Base-by-base conservation (phyloP, 2,113 vertebrate genomes). In the Paramormyrops kingsleyae region DNA sequence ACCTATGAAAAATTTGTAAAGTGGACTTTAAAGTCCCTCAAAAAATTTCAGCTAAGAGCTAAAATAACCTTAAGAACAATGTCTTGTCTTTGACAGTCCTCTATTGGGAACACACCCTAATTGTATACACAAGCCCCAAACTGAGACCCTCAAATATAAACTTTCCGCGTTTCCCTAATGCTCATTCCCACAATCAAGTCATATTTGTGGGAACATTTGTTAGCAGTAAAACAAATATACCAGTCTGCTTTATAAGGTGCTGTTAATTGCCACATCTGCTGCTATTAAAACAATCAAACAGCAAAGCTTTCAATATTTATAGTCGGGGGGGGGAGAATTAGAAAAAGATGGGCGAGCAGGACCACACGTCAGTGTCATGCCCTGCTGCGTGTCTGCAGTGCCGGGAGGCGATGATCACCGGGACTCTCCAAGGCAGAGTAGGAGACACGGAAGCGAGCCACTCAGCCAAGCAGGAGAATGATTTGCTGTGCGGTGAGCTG, bases 201-300 rank as follows among this genome's bases (percentile, higher is more conserved):
- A 94, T 94, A 96, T 96, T 96, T 96, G 94, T 94, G 95, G 95
- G 95, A 96, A 96, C 95, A 95, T 95, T 95, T 96, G 95, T 95
- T 95, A 95, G 94, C 94, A 93, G 93, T 95, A 95, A 96, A 96
- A 95, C 94, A 96, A 96, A 97, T 95, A 96, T 91, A 95, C 95
- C 94, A 93, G 91, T 91, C 90, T 83, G 92, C 94, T 95, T 96
- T 95, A 96, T 94, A 96, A 95, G 93, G 94, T 94, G 95, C 94
- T 96, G 96, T 96, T 96, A 97, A 96, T 96, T 95, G 94, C 94
- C 94, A 95, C 95, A 96, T 96, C 95, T 96, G 95, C 93, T 95
- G 92, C 94, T 96, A 95, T 96, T 95, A 95, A 96, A 96, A 96
- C 95, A 96, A 96, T 95, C 95, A 95, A 94, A 94, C 70, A 84